Evolutionary conservation across 2,888 invertebrate genomes (phyloP), one percentile per base, ranked within the genome.

Genomic region (Fragum whitleyi): DNA sequence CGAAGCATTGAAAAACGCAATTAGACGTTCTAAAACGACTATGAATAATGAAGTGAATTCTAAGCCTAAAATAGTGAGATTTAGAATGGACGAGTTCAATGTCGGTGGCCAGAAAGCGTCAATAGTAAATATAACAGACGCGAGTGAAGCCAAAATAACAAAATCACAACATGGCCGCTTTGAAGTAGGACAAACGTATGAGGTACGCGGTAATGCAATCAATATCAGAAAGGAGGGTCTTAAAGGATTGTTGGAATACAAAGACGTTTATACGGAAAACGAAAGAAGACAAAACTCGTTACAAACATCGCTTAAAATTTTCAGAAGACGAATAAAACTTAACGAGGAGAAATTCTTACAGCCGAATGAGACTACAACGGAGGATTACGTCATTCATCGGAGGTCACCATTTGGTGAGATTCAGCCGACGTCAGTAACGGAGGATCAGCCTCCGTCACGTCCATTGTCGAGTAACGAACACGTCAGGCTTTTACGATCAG

Each of bases 141-240:
- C 36, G 1, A 21, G 67, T 11, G 75, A 68, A 3, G 9, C 72
- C 6, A 57, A 21, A 53, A 29, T 53, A 16, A 19, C 61, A 3
- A 59, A 68, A 26, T n/a, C 23, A 26, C 51, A 55, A 23, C 29
- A 36, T n/a, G 57, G 26, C 21, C 39, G 42, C 9, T 42, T 21
- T 2, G 57, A 77, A 2, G 0, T 65, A 19, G 76, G 61, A 39
- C 73, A 83, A 21, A 74, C 73, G 19, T 88, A 84, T 72, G 88
- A 88, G 72, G 72, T 88, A 23, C 83, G 86, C 11, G 88, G 88
- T n/a, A 88, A 77, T 75, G 88, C 87, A 51, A 87, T 88, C 32
- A 57, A 74, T 9, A 42, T 85, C 32, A 65, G 73, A 51, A 85
- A 81, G 42, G 85, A 83, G 47, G 85, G 85, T 9, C 67, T 83